These are phyloP conservation scores for Progne subis DNA, from an alignment of 2,113 vertebrate species.

Conservation along the genomic window DNA sequence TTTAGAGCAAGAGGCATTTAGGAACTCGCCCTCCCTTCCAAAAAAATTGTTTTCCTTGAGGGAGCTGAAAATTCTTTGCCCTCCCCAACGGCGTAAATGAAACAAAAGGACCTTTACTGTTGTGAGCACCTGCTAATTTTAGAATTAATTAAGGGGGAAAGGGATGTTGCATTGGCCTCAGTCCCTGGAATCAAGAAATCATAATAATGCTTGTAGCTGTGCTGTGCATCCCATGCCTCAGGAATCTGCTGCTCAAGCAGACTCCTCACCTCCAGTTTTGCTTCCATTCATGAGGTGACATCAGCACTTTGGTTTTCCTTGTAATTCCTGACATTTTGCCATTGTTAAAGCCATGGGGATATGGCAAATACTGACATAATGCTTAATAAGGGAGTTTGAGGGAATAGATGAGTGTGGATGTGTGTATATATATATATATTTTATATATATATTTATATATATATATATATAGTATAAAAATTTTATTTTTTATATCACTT, in stretches of 20 bases:
- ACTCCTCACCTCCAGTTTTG: background rate
- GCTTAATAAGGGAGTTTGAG: background rate
- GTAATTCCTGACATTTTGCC: background rate
- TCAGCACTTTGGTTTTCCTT: background rate
- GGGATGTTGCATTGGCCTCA: background rate
- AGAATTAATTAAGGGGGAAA: background rate
- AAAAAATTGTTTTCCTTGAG: background rate
- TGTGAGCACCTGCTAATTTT: background rate
- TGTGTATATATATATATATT: accelerated
- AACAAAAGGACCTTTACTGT: background rate
- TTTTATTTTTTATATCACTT: background rate
- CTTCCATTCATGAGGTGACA: background rate
- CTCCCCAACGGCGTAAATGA: background rate
- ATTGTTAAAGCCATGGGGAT: background rate
- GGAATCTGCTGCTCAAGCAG: background rate
- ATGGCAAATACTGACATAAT: background rate
- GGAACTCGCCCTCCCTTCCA: background rate
- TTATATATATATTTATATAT: background rate
- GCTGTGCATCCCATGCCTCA: background rate
- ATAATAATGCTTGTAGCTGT: background rate
- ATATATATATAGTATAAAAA: background rate
- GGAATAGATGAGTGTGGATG: background rate
- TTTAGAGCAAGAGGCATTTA: background rate
- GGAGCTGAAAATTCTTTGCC: background rate
- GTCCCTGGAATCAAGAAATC: background rate